A percentile compares a stretch with the other conserved stretches of the same genome.
These are phyloP conservation scores for Podilymbus podiceps DNA, from an alignment of 2,113 vertebrate genomes.

Conservation along the genomic window DNA sequence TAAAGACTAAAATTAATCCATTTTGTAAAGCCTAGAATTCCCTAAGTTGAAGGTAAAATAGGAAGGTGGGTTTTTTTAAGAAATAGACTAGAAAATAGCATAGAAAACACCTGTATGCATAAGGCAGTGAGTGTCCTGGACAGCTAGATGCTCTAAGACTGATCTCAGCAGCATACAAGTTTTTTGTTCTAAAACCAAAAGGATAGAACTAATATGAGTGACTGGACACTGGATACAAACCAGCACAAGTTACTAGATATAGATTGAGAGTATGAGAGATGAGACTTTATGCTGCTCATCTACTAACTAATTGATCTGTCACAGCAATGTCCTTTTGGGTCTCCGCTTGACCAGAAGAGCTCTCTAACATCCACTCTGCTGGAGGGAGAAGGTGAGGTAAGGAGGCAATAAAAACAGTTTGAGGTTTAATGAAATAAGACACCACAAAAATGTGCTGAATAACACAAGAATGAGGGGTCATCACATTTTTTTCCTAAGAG, in stretches of 20 bases:
- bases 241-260: background rate
- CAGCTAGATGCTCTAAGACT: background rate
- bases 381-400: background rate
- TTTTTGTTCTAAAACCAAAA: background rate
- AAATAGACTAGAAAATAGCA: background rate
- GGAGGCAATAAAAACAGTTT: background rate
- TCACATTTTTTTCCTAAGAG: slow-evolving; percentile 34
- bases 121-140: background rate
- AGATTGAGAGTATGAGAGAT: background rate
- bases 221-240: background rate
- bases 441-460: slow-evolving; percentile 41
- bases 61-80: background rate
- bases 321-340: background rate
- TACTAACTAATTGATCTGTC: background rate
- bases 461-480: slow-evolving; percentile 28
- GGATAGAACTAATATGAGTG: background rate
- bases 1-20: background rate
- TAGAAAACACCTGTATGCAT: fast-evolving
- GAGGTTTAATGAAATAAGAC: background rate
- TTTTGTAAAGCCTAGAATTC: background rate
- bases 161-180: background rate
- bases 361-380: background rate
- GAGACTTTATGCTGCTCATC: background rate
- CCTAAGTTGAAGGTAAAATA: background rate
- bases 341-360: background rate